Base-by-base conservation (phyloP, 1,140 invertebrate genomes). In the Notospermus geniculatus region DNA sequence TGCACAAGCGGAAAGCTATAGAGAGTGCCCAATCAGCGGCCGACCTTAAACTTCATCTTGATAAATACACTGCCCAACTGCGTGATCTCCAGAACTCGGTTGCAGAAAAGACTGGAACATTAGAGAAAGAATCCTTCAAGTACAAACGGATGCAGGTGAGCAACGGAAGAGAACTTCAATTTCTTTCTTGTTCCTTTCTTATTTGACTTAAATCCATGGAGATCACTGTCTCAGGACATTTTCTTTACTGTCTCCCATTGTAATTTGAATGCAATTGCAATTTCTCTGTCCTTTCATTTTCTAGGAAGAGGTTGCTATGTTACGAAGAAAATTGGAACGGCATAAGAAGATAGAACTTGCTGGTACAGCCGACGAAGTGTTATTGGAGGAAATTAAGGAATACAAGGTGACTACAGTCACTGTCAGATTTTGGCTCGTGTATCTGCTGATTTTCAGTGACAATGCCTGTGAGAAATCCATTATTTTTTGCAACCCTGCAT, bases 321-420 rank as follows among this genome's bases (percentile, higher is more conserved):
- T 97, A 54, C 87, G 93, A 71, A 87, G 93, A 11, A 97, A 97
- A 76, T 88, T 95, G 7, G 95, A 98, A 76, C 84, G 96, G 69
- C 93, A 96, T 86, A 98, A 98, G 82, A 98, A 97, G 82, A 97
- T 98, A 80, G 96, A 98, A 83, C 86, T 96, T 77, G 93, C 94
- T 0, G 91, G 91, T 56, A 95, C 92, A 66, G 94, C 95, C 41
- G 89, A 98, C 80, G 94, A 98, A 79, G 94, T 98, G 77, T 91
- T 99, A 17, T 89, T 97, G 87, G 97, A 98, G 76, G 97, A 99
- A 82, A 91, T 99, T 53, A 85, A 93, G 1, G 95, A 98, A 76
- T 98, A 98, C 79, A 98, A 98, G 74, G 84, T 85, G 69, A 15
- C 9, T 17, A 25, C 11, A 53, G 11, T 17, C 13, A 59, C 15